These are phyloP conservation scores for Vidua chalybeata DNA, from an alignment of 2,113 vertebrate species.

Conservation along the genomic window DNA sequence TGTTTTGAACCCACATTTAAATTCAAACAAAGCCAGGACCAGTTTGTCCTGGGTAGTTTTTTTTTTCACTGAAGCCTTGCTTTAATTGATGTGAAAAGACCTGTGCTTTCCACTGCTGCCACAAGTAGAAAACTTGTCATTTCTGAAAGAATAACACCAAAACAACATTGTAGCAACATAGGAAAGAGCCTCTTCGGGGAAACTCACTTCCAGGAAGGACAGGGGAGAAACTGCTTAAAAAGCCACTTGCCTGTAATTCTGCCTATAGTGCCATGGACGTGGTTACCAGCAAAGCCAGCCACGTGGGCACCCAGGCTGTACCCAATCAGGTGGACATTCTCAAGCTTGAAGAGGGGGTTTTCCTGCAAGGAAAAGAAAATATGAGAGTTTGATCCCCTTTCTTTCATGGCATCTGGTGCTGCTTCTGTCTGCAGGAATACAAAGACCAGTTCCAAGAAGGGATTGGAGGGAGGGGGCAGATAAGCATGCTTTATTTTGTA, in stretches of 20 bases:
- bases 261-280: slow-evolving; percentile 82
- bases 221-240: background rate
- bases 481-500: accelerated
- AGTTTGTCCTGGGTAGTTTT: background rate
- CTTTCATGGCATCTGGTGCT: background rate
- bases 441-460: background rate
- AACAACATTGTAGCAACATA: background rate
- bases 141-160: background rate
- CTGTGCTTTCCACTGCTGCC: background rate
- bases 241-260: slow-evolving; percentile 87
- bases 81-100: background rate
- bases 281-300: slow-evolving; percentile 89
- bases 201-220: background rate
- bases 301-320: slow-evolving; percentile 96
- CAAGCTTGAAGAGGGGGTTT: slow-evolving; percentile 76
- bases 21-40: background rate
- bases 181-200: background rate
- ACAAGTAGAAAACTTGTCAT: background rate
- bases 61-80: background rate
- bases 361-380: slow-evolving; percentile 70
- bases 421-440: background rate
- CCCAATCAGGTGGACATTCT: slow-evolving; percentile 90
- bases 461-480: background rate
- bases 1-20: background rate
- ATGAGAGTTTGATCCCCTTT: background rate